Evolutionary conservation across 2,113 vertebrate genomes (phyloP).

Genomic region (Chlorodrepanis virens): DNA sequence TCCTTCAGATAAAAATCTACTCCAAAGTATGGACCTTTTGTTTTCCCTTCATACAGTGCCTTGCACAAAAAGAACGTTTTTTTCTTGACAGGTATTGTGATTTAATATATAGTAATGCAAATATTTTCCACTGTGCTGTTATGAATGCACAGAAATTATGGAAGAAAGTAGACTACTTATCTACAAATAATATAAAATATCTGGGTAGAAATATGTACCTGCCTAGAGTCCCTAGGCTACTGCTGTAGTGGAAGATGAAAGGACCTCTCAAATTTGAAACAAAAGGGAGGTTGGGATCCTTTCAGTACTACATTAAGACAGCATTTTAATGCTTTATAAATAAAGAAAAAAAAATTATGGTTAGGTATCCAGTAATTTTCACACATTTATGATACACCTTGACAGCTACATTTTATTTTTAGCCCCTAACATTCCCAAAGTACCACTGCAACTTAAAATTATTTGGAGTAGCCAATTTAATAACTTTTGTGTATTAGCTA

Average conservation of each 20-base stretch:
- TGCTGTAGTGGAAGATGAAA: not conserved
- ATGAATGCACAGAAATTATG: not conserved
- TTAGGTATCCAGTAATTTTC: not conserved
- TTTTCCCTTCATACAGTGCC: not conserved
- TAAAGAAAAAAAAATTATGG: not conserved
- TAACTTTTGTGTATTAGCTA: not conserved
- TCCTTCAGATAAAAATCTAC: not conserved
- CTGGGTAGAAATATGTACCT: not conserved
- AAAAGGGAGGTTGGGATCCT: not conserved
- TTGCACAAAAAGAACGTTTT: not conserved
- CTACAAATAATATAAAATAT: not conserved
- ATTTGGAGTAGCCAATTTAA: not conserved
- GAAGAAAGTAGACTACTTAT: not conserved
- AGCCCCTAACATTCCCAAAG: not conserved
- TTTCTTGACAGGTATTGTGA: not conserved
- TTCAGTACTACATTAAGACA: not conserved
- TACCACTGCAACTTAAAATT: not conserved
- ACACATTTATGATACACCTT: not conserved
- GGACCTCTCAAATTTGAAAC: not conserved
- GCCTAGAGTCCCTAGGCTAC: not conserved
- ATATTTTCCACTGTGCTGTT: not conserved
- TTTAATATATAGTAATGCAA: not conserved
- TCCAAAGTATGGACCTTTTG: not conserved
- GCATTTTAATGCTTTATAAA: not conserved
- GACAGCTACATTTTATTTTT: not conserved